phyloP scores from a whole-genome alignment of 2,888 invertebrate species.

The Serrognathus titanus region DNA sequence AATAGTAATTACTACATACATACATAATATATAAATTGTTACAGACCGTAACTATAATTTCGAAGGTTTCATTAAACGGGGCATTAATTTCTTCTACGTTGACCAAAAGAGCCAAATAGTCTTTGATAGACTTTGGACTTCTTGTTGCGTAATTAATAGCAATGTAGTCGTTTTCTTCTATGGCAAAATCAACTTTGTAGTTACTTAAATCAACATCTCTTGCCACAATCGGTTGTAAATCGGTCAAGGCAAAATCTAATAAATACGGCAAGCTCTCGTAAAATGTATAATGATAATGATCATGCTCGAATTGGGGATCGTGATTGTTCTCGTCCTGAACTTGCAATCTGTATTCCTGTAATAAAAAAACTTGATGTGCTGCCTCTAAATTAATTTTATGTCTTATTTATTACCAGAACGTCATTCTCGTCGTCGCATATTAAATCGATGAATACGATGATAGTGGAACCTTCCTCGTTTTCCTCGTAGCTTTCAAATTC shows the following conservation, averaged over 20 bases:
- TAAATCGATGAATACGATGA: background rate
- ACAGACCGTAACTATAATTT: conserved; percentile 10
- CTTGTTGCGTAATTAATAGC: background rate
- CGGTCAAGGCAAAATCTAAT: conserved; percentile 5
- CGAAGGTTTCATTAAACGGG: conserved; percentile 6
- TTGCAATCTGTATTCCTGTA: conserved; percentile 7
- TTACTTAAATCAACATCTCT: conserved; percentile 1
- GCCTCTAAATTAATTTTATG: too few relatives aligned
- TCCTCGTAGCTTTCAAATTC: conserved; percentile 5
- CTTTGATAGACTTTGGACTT: background rate
- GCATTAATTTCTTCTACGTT: conserved; percentile 3
- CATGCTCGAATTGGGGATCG: conserved; percentile 1
- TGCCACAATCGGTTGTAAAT: conserved; percentile 1
- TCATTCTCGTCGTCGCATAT: conserved; percentile 3
- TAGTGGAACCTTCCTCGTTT: background rate
- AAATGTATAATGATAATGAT: conserved; percentile 3
- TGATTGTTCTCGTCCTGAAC: conserved; percentile 2
- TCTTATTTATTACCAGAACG: background rate
- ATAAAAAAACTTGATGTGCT: background rate
- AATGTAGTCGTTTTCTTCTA: conserved; percentile 3
- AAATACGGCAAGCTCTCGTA: conserved; percentile 7
- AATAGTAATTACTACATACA: background rate
- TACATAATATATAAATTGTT: background rate
- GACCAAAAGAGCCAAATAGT: conserved; percentile 2
- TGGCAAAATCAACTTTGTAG: conserved; percentile 4